Conservation (phyloP, 2,797 vertebrate species). For the Pantherophis vulpinus region DNA sequence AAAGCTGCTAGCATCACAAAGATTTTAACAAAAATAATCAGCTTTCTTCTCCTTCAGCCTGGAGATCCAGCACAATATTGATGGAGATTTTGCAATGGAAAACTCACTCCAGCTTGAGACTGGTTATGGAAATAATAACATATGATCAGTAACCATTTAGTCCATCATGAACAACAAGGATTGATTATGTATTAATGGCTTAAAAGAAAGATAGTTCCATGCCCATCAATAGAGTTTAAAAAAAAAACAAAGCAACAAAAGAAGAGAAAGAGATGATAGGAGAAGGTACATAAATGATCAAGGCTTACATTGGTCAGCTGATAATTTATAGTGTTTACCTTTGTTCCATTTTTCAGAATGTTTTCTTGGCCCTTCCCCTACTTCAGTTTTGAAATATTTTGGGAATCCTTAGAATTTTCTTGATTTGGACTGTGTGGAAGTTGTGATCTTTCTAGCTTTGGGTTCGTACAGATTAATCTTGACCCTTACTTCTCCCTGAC, state of each 20-base stretch:
- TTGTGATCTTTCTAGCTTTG: neutral
- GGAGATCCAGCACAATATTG: slow-evolving; percentile 28
- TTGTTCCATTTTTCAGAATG: neutral
- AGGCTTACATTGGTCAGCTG: neutral
- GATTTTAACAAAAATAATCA: slow-evolving; percentile 51
- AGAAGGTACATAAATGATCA: neutral
- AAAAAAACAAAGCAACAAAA: slow-evolving; percentile 18
- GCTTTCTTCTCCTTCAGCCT: slow-evolving; percentile 31
- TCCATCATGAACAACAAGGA: slow-evolving; percentile 41
- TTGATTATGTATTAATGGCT: slow-evolving; percentile 58
- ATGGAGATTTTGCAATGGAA: slow-evolving; percentile 50
- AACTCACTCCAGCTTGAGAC: slow-evolving; percentile 63
- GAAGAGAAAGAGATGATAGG: neutral
- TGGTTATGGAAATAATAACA: slow-evolving; percentile 66
- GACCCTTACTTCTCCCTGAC: neutral
- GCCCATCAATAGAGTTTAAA: slow-evolving; percentile 25
- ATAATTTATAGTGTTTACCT: neutral
- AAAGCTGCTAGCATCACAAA: slow-evolving; percentile 42
- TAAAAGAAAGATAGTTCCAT: slow-evolving; percentile 43
- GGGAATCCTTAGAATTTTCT: neutral
- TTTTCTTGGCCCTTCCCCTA: neutral
- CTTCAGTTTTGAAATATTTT: neutral
- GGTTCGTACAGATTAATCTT: neutral
- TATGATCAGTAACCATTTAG: slow-evolving; percentile 63
- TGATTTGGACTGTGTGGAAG: neutral